A percentile compares a stretch with the other conserved stretches of the same genome.
Conservation (phyloP, 2,888 invertebrate genomes). For the Watsonalla binaria region DNA sequence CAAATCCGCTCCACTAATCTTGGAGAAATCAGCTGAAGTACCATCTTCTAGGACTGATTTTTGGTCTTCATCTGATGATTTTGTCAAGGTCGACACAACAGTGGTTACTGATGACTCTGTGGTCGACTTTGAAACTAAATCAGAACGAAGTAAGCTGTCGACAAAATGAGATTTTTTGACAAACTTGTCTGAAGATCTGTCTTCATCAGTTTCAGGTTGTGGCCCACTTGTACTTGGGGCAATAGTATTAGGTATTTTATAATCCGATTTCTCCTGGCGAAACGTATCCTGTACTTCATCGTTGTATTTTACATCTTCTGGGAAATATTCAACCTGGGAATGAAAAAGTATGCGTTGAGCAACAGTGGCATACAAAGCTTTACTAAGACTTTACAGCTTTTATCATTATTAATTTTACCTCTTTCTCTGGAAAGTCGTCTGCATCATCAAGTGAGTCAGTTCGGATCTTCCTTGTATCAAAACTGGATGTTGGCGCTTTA, state of each 20-base stretch:
- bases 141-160: slow-evolving; percentile 50
- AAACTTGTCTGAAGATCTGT: slow-evolving; percentile 35
- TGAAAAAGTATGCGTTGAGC: background rate
- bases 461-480: slow-evolving; percentile 66
- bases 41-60: slow-evolving; percentile 69
- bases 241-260: slow-evolving; percentile 19
- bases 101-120: slow-evolving; percentile 73
- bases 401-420: slow-evolving; percentile 33
- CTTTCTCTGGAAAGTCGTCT: slow-evolving; percentile 75
- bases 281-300: slow-evolving; percentile 33
- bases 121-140: slow-evolving; percentile 67
- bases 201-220: slow-evolving; percentile 31
- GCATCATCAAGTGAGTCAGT: slow-evolving; percentile 75
- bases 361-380: no score
- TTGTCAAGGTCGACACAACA: slow-evolving; percentile 65
- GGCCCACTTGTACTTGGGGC: slow-evolving; percentile 33
- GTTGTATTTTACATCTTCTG: slow-evolving; percentile 49
- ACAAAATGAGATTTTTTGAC: slow-evolving; percentile 52
- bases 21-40: slow-evolving; percentile 69
- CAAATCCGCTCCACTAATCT: slow-evolving; percentile 68
- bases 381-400: no score
- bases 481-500: slow-evolving; percentile 56
- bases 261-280: slow-evolving; percentile 22
- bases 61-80: slow-evolving; percentile 70
- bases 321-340: slow-evolving; percentile 60